Base-by-base conservation (phyloP, 2,888 invertebrate genomes). In the Tachina grossa region DNA sequence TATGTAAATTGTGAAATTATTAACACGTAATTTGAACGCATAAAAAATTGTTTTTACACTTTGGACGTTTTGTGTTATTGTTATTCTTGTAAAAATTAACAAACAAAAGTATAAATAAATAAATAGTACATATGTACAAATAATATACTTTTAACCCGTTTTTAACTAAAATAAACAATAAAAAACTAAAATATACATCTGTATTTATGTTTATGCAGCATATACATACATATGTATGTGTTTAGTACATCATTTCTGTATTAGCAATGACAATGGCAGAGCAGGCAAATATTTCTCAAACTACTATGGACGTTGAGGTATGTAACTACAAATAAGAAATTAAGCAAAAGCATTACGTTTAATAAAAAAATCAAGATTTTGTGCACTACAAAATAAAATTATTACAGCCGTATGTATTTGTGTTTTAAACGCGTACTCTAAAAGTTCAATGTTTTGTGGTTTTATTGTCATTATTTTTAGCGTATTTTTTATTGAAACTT, bases 301-400 rank as follows among this genome's bases (percentile, higher is more conserved):
- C 65, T 65, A 65, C 74, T 74, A 89, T 89, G 89, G 88, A 88
- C 83, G 79, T 88, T 81, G 88, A 88, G 88, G 89, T 89, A 81
- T 66, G 75, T 61, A 80, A 69, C 59, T 69, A 11, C 14, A 57
- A 83, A 71, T 9, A 75, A 63, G 14, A 69, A 68, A 61, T n/a
- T 59, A 41, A 9, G 31, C 10, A 8, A 55, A 69, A 71, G 6
- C 6, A 31, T 31, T 31, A 31, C 31, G 1, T 31, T 6, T 31
- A 31, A 31, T 31, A 31, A 31, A 31, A 31, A 31, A 31, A 5
- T 1, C 6, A 6, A 31, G 6, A 6, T 31, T 31, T 31, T 31
- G 31, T 31, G 31, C 5, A 31, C 6, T 6, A 31, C 6, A 31
- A 31, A 6, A 31, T 31, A 31, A 31, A 31, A 31, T 31, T 31